Evolutionary conservation across 2,113 vertebrate genomes (phyloP), one percentile per base, ranked within the genome.

Genomic region (Indicator maculatus): DNA sequence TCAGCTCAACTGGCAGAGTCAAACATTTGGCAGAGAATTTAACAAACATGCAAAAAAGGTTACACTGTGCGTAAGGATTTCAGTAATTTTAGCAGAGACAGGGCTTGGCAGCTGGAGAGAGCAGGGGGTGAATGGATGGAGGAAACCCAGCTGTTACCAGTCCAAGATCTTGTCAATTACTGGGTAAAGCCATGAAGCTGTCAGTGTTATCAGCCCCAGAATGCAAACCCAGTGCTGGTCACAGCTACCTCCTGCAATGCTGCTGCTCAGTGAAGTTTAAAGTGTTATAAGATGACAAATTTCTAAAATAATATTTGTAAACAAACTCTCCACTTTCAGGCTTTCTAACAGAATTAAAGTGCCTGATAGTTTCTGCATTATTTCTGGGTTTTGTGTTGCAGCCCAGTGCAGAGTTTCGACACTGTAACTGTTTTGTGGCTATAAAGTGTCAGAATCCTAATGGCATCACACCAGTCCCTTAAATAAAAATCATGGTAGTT

Each of bases 91-190:
- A 91, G 93, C 74, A 55, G 80, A 93, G 88, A 65, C 41, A 69
- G 83, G 28, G 77, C 79, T 94, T 92, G 96, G 86, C 96, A 96
- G 74, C 64, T 60, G 78, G 73, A 84, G 47, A 80, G 55, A 76
- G 90, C 11, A 61, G 41, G 63, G 71, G 55, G 95, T 92, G 93
- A 91, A 92, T 71, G 93, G 80, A 96, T 93, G 96, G 95, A 96
- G 63, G 74, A 58, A 52, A 82, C 36, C 93, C 95, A 93, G 83
- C 89, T 82, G 95, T 86, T 86, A 82, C 95, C 96, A 95, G 90
- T 60, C 88, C 50, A 64, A 30, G 60, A 14, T 30, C 72, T 7
- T 93, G 82, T 24, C 77, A 63, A 31, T 9, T 2, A 50, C 50
- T 45, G 77, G 14, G 64, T 78, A 80, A 90, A 87, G 65, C 90